Conservation (phyloP, 2,888 invertebrate genomes). For the Fissipunctia ypsillon region DNA sequence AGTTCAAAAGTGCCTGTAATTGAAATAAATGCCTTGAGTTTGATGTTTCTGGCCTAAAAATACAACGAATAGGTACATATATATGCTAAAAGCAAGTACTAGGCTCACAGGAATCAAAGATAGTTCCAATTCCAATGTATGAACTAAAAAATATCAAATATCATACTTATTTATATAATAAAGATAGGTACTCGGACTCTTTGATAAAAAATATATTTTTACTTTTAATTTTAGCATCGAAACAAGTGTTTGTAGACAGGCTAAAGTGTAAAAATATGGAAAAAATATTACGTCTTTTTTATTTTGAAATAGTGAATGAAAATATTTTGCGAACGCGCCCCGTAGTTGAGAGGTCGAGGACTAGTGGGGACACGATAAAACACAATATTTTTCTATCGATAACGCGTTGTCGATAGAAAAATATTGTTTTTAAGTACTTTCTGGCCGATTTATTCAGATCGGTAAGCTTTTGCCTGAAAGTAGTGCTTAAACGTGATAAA, state of each 20-base stretch:
- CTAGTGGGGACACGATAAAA: constrained; percentile 62
- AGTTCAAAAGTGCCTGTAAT: no score
- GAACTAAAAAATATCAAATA: constrained; percentile 38
- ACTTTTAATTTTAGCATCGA: constrained; percentile 57
- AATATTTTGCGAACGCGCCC: constrained; percentile 70
- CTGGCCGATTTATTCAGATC: no score
- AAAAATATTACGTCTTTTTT: constrained; percentile 67
- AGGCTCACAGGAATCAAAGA: constrained; percentile 26
- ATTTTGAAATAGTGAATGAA: constrained; percentile 71
- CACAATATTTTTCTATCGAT: constrained; percentile 41
- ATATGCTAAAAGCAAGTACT: constrained; percentile 5
- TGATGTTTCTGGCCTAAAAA: not conserved
- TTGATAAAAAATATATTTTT: constrained; percentile 62
- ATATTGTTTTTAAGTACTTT: no score
- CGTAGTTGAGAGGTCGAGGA: constrained; percentile 64
- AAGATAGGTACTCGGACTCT: constrained; percentile 36
- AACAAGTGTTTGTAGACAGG: constrained; percentile 60
- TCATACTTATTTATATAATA: constrained; percentile 18
- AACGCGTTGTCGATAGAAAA: constrained; percentile 37
- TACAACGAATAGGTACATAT: not conserved
- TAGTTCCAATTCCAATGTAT: constrained; percentile 11
- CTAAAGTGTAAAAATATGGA: constrained; percentile 67
- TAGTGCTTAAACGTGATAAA: no score
- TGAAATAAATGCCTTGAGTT: no score
- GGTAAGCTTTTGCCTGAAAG: no score